Percentiles rank a stretch among this genome's conserved stretches.
Conservation (phyloP, 2,797 vertebrate species). For the Enteromius trimaculatus region DNA sequence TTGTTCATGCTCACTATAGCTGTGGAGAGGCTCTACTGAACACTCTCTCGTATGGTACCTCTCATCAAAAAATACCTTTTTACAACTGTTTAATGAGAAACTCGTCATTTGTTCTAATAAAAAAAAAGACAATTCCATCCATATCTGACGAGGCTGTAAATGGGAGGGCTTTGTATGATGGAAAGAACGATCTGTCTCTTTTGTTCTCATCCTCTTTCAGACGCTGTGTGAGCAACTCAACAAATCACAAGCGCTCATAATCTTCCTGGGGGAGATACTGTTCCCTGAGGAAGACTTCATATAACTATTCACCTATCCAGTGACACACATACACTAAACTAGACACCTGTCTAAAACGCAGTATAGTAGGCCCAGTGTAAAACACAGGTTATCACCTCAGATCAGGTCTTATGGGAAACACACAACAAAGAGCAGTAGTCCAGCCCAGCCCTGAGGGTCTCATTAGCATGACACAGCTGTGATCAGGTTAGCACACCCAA, state of each 20-base stretch:
- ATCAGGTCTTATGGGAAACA: slow-evolving; percentile 49
- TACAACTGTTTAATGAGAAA: slow-evolving; percentile 45
- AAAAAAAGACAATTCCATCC: neutral
- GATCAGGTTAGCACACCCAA: slow-evolving; percentile 46
- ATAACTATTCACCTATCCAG: slow-evolving; percentile 6
- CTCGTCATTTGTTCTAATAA: neutral
- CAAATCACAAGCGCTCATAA: slow-evolving; percentile 59
- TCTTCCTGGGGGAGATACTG: slow-evolving; percentile 49
- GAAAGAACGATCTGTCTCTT: neutral
- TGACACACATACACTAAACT: slow-evolving; percentile 11
- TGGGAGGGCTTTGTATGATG: neutral
- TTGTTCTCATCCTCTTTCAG: slow-evolving; percentile 6
- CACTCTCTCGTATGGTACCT: slow-evolving; percentile 41
- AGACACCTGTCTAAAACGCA: slow-evolving; percentile 35
- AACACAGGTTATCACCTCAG: slow-evolving; percentile 57
- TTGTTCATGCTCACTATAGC: slow-evolving; percentile 31
- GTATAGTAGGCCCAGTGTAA: slow-evolving; percentile 38
- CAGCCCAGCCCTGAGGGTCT: slow-evolving; percentile 58
- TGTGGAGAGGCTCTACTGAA: slow-evolving; percentile 49
- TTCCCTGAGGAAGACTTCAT: slow-evolving; percentile 52
- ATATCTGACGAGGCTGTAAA: neutral
- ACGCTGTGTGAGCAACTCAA: slow-evolving; percentile 50
- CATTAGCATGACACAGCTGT: slow-evolving; percentile 58
- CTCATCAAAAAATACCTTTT: slow-evolving; percentile 55
- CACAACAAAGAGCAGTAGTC: slow-evolving; percentile 48